Conservation (phyloP, 2,113 vertebrate genomes). For the Philantomba maxwellii region DNA sequence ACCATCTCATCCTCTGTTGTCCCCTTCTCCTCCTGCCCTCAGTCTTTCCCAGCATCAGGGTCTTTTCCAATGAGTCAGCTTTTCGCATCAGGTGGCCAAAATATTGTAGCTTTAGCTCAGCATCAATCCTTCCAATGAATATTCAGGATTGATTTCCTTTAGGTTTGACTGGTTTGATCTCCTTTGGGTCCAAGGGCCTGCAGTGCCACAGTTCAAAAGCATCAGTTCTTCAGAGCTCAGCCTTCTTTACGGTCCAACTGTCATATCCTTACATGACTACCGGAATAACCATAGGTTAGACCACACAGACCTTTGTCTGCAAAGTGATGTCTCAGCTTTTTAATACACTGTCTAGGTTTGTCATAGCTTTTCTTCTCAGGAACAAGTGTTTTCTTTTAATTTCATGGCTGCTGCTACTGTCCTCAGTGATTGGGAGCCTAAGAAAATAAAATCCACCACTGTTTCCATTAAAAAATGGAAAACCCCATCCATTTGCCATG, state of each 20-base stretch:
- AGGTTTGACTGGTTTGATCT: not conserved
- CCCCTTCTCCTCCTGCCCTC: not conserved
- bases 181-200: not conserved
- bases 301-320: not conserved
- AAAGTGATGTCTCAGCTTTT: not conserved
- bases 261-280: not conserved
- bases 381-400: not conserved
- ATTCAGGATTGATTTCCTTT: not conserved
- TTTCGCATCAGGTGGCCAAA: not conserved
- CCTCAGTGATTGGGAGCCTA: not conserved
- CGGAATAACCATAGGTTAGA: not conserved
- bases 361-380: not conserved
- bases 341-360: not conserved
- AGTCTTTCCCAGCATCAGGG: not conserved
- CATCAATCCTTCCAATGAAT: not conserved
- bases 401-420: not conserved
- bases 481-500: not conserved
- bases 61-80: not conserved
- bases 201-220: not conserved
- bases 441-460: not conserved
- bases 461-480: not conserved
- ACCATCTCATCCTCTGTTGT: not conserved
- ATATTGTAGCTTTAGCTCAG: not conserved
- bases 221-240: not conserved
- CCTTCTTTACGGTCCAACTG: not conserved